A percentile compares a stretch with the other conserved stretches of the same genome.
Conservation (phyloP, 2,113 vertebrate species). For the Zosterops japonicus region DNA sequence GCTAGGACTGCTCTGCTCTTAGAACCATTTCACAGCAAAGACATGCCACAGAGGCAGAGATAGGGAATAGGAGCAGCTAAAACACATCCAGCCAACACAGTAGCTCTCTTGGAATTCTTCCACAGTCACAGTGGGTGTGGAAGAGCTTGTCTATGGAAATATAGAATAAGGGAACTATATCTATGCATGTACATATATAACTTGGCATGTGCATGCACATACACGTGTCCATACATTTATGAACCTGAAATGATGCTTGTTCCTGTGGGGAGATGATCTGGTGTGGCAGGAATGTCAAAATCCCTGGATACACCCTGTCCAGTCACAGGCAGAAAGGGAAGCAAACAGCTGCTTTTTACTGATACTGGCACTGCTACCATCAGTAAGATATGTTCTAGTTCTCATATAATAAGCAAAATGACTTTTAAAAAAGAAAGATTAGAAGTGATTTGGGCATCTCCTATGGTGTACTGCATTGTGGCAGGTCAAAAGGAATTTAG, state of each 20-base stretch:
- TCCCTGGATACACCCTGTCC: background rate
- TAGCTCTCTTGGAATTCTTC: background rate
- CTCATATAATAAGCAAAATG: background rate
- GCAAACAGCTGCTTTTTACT: background rate
- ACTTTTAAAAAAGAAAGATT: background rate
- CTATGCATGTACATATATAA: background rate
- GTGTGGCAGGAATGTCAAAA: background rate
- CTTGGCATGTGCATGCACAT: background rate
- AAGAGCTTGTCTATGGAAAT: background rate
- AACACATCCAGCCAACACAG: background rate
- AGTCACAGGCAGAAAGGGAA: background rate
- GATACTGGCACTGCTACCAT: background rate
- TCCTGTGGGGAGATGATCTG: conserved; percentile 1
- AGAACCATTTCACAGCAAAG: background rate
- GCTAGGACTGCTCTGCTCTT: background rate
- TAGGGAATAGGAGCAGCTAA: background rate
- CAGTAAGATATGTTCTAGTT: background rate
- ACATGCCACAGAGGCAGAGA: background rate
- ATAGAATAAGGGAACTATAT: background rate
- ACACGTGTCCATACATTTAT: background rate
- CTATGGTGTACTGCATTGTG: background rate
- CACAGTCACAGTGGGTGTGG: background rate
- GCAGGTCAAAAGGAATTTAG: background rate
- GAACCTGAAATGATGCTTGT: background rate
- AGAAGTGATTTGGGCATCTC: background rate